Conservation (phyloP, 2,113 vertebrate species). For the Leptocoma aspasia region DNA sequence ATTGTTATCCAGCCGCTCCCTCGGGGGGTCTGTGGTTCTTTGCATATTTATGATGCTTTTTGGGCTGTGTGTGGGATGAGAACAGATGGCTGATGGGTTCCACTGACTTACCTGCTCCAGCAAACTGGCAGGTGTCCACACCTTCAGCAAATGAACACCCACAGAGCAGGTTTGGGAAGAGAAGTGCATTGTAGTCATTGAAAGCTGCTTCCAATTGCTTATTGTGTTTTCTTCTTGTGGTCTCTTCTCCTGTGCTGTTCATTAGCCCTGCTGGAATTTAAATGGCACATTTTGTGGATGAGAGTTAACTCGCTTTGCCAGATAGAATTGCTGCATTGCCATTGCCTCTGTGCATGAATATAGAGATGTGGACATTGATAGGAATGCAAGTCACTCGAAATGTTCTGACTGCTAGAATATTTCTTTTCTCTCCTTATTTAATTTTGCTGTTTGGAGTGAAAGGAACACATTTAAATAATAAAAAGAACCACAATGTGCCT, state of each 20-base stretch:
- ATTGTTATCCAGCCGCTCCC: constrained; percentile 64
- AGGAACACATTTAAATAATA: constrained; percentile 57
- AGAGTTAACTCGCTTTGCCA: constrained; percentile 38
- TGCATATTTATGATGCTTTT: constrained; percentile 38
- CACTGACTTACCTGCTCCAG: constrained; percentile 46
- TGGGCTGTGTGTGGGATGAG: constrained; percentile 45
- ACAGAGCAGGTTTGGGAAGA: neutral
- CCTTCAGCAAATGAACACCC: neutral
- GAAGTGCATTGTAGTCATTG: neutral
- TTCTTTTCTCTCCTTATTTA: constrained; percentile 58
- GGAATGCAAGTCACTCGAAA: neutral
- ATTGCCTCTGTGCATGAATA: neutral
- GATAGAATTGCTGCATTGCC: neutral
- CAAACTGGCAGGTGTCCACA: constrained; percentile 34
- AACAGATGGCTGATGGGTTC: constrained; percentile 69
- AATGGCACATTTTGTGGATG: constrained; percentile 35
- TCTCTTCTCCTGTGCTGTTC: neutral
- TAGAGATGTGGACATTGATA: constrained; percentile 28
- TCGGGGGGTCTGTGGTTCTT: neutral
- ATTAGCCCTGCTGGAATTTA: constrained; percentile 46
- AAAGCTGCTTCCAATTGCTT: constrained; percentile 12
- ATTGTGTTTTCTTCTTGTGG: neutral
- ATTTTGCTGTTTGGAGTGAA: constrained; percentile 56
- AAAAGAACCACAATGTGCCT: constrained; percentile 20
- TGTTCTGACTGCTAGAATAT: neutral